Conservation (phyloP, 2,888 invertebrate genomes). For the Augiades crinisus region DNA sequence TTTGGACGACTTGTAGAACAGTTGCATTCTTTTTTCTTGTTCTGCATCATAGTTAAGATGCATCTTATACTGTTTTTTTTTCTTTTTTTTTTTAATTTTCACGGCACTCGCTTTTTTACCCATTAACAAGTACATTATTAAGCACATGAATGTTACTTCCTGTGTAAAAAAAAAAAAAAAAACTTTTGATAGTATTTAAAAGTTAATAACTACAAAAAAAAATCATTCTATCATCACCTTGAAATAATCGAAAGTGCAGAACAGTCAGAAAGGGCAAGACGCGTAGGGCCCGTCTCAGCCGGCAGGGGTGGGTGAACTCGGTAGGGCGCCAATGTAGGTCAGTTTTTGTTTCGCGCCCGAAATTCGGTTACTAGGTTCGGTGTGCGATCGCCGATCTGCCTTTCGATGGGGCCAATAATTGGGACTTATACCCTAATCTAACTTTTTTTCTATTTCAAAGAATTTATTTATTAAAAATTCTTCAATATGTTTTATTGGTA, state of each 20-base stretch:
- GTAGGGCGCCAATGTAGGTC: constrained; percentile 78
- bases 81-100: constrained; percentile 1
- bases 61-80: constrained; percentile 17
- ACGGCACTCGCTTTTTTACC: background rate
- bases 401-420: constrained; percentile 29
- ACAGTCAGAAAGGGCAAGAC: constrained; percentile 59
- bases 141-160: too few relatives aligned
- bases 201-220: background rate
- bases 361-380: constrained; percentile 78
- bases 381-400: constrained; percentile 43
- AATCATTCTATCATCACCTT: constrained; percentile 46
- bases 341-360: constrained; percentile 80
- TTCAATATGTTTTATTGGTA: background rate
- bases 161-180: background rate
- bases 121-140: background rate
- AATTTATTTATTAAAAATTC: too few relatives aligned
- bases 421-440: constrained; percentile 25
- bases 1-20: constrained; percentile 31
- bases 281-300: constrained; percentile 63
- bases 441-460: constrained; percentile 3
- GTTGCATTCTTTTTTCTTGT: constrained; percentile 31
- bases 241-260: constrained; percentile 64
- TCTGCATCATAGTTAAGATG: constrained; percentile 6
- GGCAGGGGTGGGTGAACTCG: constrained; percentile 77
- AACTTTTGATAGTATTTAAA: background rate